Conservation (phyloP, 2,797 vertebrate genomes). For the Brachymystax lenok region DNA sequence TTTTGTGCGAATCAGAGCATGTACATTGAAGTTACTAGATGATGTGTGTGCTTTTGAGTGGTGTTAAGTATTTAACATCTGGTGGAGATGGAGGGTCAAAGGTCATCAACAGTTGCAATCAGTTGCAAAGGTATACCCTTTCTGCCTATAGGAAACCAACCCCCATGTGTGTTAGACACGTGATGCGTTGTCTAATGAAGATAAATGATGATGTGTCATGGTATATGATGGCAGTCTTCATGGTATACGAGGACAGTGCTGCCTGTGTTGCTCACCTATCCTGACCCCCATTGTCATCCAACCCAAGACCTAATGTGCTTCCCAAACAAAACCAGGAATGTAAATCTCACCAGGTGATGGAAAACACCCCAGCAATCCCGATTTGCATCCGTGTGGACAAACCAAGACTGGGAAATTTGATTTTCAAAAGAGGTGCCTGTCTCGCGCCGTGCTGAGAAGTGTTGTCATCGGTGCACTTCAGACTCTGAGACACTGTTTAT, state of each 20-base stretch:
- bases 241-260: no score
- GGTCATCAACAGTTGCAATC: no score
- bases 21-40: neutral
- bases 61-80: no score
- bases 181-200: conserved; percentile 1
- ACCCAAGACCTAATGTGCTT: conserved; percentile 14
- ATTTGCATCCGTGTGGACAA: conserved; percentile 77
- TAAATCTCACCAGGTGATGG: conserved; percentile 76
- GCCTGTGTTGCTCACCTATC: conserved; percentile 36
- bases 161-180: neutral
- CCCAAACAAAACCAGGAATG: conserved; percentile 64
- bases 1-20: no score
- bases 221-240: neutral
- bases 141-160: no score
- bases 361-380: conserved; percentile 60
- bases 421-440: conserved; percentile 74
- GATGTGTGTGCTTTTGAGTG: neutral
- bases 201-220: neutral
- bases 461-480: neutral
- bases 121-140: no score
- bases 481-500: conserved; percentile 5
- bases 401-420: conserved; percentile 69
- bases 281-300: conserved; percentile 10
- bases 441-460: neutral
- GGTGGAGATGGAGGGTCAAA: no score